phyloP scores from a whole-genome alignment of 2,888 invertebrate species.

The Dasypolia templi region DNA sequence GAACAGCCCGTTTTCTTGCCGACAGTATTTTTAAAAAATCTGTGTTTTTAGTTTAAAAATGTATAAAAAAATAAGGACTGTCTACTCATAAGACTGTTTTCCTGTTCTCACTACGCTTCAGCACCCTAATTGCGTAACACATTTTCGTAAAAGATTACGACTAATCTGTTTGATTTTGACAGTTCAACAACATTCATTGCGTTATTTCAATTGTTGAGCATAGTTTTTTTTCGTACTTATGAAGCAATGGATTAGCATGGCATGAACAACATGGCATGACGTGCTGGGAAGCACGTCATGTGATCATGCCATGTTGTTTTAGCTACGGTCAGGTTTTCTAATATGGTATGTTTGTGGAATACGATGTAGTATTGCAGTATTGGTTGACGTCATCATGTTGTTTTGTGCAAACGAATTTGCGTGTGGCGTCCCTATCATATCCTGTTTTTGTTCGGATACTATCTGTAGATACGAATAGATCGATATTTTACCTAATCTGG shows the following conservation, averaged over 20 bases:
- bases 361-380: conserved; percentile 12
- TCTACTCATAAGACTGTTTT: too few relatives aligned
- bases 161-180: too few relatives aligned
- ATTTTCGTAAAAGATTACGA: too few relatives aligned
- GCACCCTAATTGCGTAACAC: too few relatives aligned
- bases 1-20: not conserved
- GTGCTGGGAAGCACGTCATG: not conserved
- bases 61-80: too few relatives aligned
- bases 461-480: not conserved
- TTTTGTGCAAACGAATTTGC: conserved; percentile 14
- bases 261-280: too few relatives aligned
- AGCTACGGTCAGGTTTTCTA: conserved; percentile 9
- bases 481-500: not conserved
- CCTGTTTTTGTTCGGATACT: not conserved
- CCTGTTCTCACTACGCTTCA: too few relatives aligned
- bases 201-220: too few relatives aligned
- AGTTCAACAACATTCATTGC: too few relatives aligned
- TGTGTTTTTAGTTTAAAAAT: too few relatives aligned
- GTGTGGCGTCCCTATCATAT: not conserved
- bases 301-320: conserved; percentile 27
- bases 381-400: conserved; percentile 35
- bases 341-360: conserved; percentile 32
- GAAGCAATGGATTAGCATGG: too few relatives aligned
- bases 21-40: not conserved
- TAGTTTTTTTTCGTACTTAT: too few relatives aligned